phyloP scores from a whole-genome alignment of 2,888 invertebrate species.

The Helicoverpa assulta region DNA sequence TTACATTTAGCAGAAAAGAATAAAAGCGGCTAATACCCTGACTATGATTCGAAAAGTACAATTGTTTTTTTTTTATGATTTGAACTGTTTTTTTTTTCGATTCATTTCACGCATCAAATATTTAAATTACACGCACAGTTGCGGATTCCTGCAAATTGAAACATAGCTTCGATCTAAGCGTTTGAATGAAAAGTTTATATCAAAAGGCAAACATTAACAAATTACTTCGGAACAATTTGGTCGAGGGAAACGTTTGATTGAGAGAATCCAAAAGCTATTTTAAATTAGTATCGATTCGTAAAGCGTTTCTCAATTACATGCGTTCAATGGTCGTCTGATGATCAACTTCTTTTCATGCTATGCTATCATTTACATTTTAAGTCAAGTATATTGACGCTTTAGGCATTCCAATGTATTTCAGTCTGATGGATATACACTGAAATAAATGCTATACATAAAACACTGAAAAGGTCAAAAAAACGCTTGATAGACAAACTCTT shows the following conservation, averaged over 20 bases:
- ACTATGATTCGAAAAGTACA: neutral
- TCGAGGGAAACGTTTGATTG: slow-evolving; percentile 31
- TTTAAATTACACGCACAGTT: slow-evolving; percentile 5
- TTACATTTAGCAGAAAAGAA: slow-evolving; percentile 13
- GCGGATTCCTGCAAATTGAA: slow-evolving; percentile 22
- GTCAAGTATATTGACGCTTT: no score
- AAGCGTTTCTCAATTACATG: slow-evolving; percentile 10
- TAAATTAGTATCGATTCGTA: slow-evolving; percentile 45
- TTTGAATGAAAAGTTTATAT: slow-evolving; percentile 44
- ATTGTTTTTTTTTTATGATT: neutral
- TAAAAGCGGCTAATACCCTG: neutral
- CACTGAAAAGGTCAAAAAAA: no score
- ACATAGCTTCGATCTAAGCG: slow-evolving; percentile 36
- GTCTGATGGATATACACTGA: no score
- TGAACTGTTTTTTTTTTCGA: neutral
- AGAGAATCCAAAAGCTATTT: slow-evolving; percentile 38
- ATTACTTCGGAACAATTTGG: slow-evolving; percentile 60
- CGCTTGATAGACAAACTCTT: no score
- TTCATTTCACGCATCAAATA: neutral
- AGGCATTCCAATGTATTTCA: no score
- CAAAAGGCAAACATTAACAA: slow-evolving; percentile 56
- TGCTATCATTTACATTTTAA: no score
- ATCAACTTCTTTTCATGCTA: no score
- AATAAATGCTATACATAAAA: no score
- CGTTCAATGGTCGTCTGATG: no score